Percentiles rank a stretch among this genome's conserved stretches.
Evolutionary conservation across 2,113 vertebrate genomes (phyloP).

Genomic region (Engraulis encrasicolus): DNA sequence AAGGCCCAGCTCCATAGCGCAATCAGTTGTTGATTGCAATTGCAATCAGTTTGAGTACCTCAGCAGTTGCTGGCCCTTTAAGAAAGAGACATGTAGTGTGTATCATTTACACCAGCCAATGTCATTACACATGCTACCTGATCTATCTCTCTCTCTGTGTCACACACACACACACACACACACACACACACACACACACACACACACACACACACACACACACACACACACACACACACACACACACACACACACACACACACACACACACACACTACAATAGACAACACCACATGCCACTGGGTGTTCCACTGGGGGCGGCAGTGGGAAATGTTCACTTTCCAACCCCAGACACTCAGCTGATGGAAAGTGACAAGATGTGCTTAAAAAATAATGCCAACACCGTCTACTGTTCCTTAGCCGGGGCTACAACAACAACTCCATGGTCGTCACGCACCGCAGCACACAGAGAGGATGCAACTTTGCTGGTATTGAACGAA

Average conservation of each 20-base stretch:
- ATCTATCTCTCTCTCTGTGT: neutral
- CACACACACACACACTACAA: too few relatives aligned
- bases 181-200: too few relatives aligned
- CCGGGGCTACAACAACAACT: neutral
- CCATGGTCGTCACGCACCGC: neutral
- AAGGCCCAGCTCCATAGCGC: neutral
- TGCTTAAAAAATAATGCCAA: neutral
- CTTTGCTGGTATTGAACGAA: neutral
- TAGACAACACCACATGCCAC: neutral
- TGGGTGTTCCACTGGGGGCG: neutral
- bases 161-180: neutral
- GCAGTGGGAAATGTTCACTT: neutral
- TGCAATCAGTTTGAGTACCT: neutral
- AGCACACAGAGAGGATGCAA: neutral
- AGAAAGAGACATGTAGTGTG: neutral
- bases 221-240: neutral
- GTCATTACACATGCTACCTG: neutral
- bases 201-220: too few relatives aligned
- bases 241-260: too few relatives aligned
- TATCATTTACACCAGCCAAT: neutral
- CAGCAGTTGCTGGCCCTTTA: neutral
- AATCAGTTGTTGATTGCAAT: too few relatives aligned
- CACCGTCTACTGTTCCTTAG: neutral
- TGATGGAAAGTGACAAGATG: slow-evolving; percentile 11
- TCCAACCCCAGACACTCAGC: neutral